Base-by-base conservation (phyloP, 2,888 invertebrate genomes). In the Geotrupes spiniger region DNA sequence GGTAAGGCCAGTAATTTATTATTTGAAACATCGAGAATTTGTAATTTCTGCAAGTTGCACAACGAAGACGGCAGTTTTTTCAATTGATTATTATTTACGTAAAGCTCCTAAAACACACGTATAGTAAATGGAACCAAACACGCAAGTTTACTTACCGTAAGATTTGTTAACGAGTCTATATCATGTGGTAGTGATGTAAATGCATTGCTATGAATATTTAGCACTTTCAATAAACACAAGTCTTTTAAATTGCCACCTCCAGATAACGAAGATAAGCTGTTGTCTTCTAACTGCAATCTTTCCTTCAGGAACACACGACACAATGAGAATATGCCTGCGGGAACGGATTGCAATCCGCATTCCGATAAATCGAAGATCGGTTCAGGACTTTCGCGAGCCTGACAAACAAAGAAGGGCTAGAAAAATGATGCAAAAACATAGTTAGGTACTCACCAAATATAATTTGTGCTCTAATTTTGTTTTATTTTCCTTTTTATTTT, bases 301-400 rank as follows among this genome's bases (percentile, higher is more conserved):
- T 87, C 83, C 74, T 92, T 92, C 57, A 89, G 80, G 65, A 89
- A 85, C 33, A 92, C 89, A 72, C 85, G 85, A 70, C 91, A 90
- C 49, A 89, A 74, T 17, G 88, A 83, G 72, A 82, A 92, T 45
- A 89, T 84, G 51, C 89, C 89, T 50, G 83, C 76, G 28, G 92
- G 91, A 43, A 92, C 82, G 63, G 75, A 78, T 59, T 80, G 80
- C 47, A 92, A 73, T 64, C 83, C 82, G 72, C 92, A 92, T 56
- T 85, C 85, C 3, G 89, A 86, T 52, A 92, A 70, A 72, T 92
- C 91, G 71, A 89, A 91, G 51, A 83, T 78, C 44, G 86, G 83
- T 69, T 90, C 91, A 21, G 91, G 92, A 56, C 84, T 86, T 73
- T 91, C 91, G 61, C 82, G 75, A 26, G 84, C 84, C 84, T 85